Base-by-base conservation (phyloP, 2,888 invertebrate genomes). In the Trichopoda pennipes region DNA sequence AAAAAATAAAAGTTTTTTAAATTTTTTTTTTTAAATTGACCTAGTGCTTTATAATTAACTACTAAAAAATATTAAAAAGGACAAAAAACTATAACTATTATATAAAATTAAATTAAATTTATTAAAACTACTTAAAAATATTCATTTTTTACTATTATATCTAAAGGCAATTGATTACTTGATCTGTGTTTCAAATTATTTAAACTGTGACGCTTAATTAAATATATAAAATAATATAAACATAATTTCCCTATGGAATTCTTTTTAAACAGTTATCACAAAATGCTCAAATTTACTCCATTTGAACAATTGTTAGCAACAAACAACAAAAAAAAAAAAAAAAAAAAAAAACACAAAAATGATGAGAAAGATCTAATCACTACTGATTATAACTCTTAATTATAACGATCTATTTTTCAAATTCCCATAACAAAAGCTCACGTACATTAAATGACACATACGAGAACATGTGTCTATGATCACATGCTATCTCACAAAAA, bases 381-480 rank as follows among this genome's bases (percentile, higher is more conserved):
- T 19, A 32, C 23, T 66, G 58, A 58, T 75, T 55, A 51, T 32
- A 74, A 56, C 56, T 42, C 32, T 49, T 75, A 58, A 75, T 75
- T 75, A 51, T 51, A 51, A 51, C 38, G 51, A 75, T 51, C 51
- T 68, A 60, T 60, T 68, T 73, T 51, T 28, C 1, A 60, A 53
- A 68, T 64, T 58, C 32, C 56, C 70, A 64, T 49, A 78, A 58
- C 64, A 60, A 60, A 14, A 55, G 44, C 28, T 14, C 51, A 53
- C 28, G 53, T 53, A 23, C n/a, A 14, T 12, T 10, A 8, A 9
- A 12, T 21, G 14, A 38, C 16, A 42, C 23, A 60, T n/a, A 60
- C 10, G 19, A 60, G 19, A 28, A 28, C 38, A 19, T 19, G 1
- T 6, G 16, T 28, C 28, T 6, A 28, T 28, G 28, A 7, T 28